Evolutionary conservation across 2,797 vertebrate species (phyloP).

Genomic region (Nothura maculosa): DNA sequence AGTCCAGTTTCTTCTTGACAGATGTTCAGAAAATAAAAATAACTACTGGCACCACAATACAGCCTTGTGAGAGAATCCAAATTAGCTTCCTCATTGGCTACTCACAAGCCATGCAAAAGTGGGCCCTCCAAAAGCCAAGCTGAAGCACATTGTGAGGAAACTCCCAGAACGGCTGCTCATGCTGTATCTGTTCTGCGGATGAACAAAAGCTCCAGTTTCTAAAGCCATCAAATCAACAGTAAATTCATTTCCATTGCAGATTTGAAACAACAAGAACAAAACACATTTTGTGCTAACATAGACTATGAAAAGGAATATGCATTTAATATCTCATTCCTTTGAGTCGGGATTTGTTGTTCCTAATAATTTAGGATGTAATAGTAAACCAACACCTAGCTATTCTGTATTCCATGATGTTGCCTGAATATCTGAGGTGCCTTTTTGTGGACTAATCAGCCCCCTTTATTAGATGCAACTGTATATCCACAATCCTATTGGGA

Average conservation of each 20-base stretch:
- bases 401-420: constrained; percentile 40
- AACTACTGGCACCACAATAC: background rate
- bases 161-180: background rate
- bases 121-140: background rate
- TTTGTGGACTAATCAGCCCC: constrained; percentile 46
- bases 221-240: background rate
- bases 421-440: constrained; percentile 29
- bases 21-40: constrained; percentile 59
- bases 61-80: background rate
- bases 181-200: background rate
- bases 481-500: constrained; percentile 68
- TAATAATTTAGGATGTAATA: constrained; percentile 45
- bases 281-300: background rate
- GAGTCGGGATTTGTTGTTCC: constrained; percentile 49
- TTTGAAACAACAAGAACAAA: constrained; percentile 20
- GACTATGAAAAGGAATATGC: background rate
- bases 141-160: background rate
- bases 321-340: constrained; percentile 11
- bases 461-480: constrained; percentile 50
- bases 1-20: background rate
- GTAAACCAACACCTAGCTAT: constrained; percentile 13
- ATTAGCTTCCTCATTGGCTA: background rate
- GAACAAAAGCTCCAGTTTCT: background rate
- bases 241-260: constrained; percentile 26
- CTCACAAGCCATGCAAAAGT: background rate